Evolutionary conservation across 64 coral and sea anemone species (phyloP).

Genomic region (Montipora capricornis): DNA sequence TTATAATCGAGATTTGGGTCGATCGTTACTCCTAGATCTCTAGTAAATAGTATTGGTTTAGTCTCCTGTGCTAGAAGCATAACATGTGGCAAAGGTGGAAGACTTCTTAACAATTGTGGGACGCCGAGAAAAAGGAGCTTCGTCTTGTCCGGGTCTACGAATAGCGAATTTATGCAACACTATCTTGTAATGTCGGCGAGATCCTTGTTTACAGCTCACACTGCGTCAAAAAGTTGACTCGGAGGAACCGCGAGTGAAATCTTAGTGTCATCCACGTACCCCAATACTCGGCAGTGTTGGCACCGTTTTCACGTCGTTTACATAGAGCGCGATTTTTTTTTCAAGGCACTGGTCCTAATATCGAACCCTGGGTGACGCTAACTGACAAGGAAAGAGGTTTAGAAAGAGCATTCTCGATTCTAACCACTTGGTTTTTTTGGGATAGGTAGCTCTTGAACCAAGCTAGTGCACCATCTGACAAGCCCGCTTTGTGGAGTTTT

Average conservation of each 20-base stretch:
- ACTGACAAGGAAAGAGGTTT: constrained; percentile 22
- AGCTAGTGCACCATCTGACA: background rate
- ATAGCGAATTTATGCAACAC: no score
- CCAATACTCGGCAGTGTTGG: constrained; percentile 21
- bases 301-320: constrained; percentile 33
- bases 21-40: no score
- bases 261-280: constrained; percentile 26
- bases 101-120: no score
- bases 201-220: no score
- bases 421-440: constrained; percentile 7
- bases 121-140: no score
- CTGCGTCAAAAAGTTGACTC: no score
- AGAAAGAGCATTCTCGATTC: constrained; percentile 23
- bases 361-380: constrained; percentile 45
- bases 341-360: constrained; percentile 28
- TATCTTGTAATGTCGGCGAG: background rate
- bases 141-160: no score
- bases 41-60: no score
- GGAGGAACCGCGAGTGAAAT: background rate
- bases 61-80: no score
- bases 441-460: constrained; percentile 1
- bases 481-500: background rate
- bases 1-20: no score
- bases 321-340: background rate
- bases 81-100: no score